Percentiles rank a stretch among this genome's conserved stretches.
Conservation (phyloP, 2,888 invertebrate genomes). For the Conus canariensis region DNA sequence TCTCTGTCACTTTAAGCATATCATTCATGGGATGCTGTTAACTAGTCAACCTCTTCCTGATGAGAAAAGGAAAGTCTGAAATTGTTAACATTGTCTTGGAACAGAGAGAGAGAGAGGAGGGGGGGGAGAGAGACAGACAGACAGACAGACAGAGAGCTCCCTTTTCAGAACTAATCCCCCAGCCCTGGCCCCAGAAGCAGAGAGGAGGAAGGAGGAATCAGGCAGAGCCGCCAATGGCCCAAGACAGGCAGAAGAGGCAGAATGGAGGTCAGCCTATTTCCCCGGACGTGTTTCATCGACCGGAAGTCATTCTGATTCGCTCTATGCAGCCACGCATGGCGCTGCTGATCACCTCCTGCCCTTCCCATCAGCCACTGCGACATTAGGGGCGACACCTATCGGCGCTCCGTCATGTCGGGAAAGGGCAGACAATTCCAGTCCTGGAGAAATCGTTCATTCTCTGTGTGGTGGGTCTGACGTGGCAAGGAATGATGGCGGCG, state of each 20-base stretch:
- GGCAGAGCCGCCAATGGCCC: constrained; percentile 8
- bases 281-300: constrained; percentile 47
- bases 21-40: background rate
- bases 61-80: no score
- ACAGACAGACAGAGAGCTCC: no score
- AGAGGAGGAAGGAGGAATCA: background rate
- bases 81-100: no score
- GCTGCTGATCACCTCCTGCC: constrained; percentile 40
- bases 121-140: background rate
- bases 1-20: no score
- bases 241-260: constrained; percentile 36
- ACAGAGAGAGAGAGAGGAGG: background rate
- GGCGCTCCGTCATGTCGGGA: constrained; percentile 6
- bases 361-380: constrained; percentile 19
- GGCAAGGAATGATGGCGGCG: no score
- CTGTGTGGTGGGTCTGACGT: no score
- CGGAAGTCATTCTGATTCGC: constrained; percentile 49
- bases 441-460: no score
- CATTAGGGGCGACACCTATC: constrained; percentile 42
- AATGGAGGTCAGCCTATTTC: constrained; percentile 39
- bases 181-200: background rate
- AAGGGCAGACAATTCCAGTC: no score
- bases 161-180: no score
- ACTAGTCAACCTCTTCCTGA: no score
- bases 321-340: constrained; percentile 45